Evolutionary conservation across 2,888 invertebrate species (phyloP), one percentile per base, ranked within the genome.

Genomic region (Netelia virgata): DNA sequence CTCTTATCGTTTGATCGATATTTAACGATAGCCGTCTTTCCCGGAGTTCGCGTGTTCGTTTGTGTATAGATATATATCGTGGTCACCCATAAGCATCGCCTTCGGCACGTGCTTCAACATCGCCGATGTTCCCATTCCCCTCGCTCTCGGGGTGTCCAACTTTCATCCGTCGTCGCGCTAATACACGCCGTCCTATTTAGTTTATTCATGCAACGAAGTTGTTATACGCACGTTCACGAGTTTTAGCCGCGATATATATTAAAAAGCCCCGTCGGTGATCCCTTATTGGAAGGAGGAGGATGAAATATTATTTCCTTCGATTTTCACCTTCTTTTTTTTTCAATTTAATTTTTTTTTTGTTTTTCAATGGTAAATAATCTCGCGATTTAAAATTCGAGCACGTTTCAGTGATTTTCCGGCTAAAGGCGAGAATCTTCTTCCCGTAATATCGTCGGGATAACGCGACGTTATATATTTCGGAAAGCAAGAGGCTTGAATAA

Each of bases 171-270:
- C 69, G 47, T 63, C 74, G 36, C 61, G 57, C 36, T 59, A 70
- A 70, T 10, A 11, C 18, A 18, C 28, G 59, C n/a, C 41, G 73
- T 73, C 57, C 74, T 64, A 64, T 72, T 43, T 74, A 43, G 75
- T 80, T 83, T 80, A 79, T 83, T 80, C 75, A 66, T 75, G 79
- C 79, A 50, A 18, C 59, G 66, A 23, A 75, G 83, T 83, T 79
- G 74, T 79, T 83, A 75, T 75, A 79, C 63, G 75, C 74, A 83
- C 83, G 74, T 59, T 53, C 78, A 70, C 63, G 18, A 14, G 36
- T 36, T 36, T 36, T 36, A 28, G 28, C 28, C 28, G 3, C 28
- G 28, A 28, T 36, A 36, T 36, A 28, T 36, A 36, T 36, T 36
- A 6, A 36, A 36, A 36, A 36, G 36, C 36, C 53, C n/a, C 53